Evolutionary conservation across 1,140 invertebrate genomes (phyloP).

Genomic region (Potamilus streckersoni): DNA sequence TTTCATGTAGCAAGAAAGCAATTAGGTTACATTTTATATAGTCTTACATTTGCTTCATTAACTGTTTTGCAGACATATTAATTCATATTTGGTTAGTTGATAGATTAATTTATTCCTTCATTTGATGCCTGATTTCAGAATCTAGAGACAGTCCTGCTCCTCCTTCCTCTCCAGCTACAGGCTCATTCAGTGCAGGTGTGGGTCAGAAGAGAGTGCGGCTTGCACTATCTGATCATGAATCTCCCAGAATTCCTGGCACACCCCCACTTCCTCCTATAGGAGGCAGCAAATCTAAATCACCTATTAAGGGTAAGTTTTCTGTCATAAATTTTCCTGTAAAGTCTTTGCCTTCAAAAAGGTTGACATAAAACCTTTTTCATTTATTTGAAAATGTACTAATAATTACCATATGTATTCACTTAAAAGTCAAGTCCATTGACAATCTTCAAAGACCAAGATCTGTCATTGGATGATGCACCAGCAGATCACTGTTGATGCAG

Average conservation of each 20-base stretch:
- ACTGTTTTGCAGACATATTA: neutral
- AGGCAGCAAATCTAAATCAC: neutral
- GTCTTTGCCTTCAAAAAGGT: too few species aligned
- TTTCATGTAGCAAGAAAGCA: neutral
- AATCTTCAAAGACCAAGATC: too few species aligned
- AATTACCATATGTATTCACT: too few species aligned
- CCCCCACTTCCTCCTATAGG: slow-evolving; percentile 48
- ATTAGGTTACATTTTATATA: neutral
- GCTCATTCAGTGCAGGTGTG: slow-evolving; percentile 18
- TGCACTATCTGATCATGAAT: slow-evolving; percentile 29
- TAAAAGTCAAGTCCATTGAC: too few species aligned
- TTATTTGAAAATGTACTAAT: too few species aligned
- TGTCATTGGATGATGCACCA: too few species aligned
- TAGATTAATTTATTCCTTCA: neutral
- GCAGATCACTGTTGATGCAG: too few species aligned
- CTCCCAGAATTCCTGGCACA: slow-evolving; percentile 26
- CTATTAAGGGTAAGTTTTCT: slow-evolving; percentile 4
- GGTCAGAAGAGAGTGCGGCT: slow-evolving; percentile 37
- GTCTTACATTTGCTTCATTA: neutral
- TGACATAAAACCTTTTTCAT: too few species aligned
- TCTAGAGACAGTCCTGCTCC: slow-evolving; percentile 22
- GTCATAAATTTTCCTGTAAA: too few species aligned
- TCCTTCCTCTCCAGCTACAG: slow-evolving; percentile 33
- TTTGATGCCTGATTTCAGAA: slow-evolving; percentile 8
- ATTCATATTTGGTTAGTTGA: neutral